Evolutionary conservation across 2,797 vertebrate species (phyloP), one percentile per base, ranked within the genome.

Genomic region (Tangara arthus): DNA sequence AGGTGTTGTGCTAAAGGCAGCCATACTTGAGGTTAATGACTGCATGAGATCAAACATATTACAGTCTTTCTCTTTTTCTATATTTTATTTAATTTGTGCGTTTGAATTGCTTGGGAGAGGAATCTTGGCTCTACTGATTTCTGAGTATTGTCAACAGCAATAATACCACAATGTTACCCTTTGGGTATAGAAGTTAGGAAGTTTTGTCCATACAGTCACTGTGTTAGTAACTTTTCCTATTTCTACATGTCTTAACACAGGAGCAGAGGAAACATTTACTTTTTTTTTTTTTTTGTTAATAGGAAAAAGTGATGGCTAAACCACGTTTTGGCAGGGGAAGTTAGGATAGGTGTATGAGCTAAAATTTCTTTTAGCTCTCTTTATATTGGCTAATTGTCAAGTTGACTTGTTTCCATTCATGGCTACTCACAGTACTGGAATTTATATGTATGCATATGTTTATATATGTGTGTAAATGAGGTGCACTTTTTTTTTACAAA

Each of bases 241-340:
- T 96, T 42, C 37, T 91, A 8, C 63, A 69, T 69, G 82, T 70
- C 27, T 96, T 88, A 83, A 91, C 65, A 70, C 32, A 91, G 79
- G 69, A 94, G 57, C 50, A 91, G 89, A 91, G 80, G 89, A 93
- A 94, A 89, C 66, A 89, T 94, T 94, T 95, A 15, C 78, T 66
- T 27, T 59, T 12, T 12, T 56, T 82, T 81, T 18, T 55, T 83
- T 79, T 69, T 50, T 81, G 28, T 52, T 30, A 90, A 20, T 86
- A 82, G 87, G 92, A 94, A 96, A 94, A 97, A 61, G 24, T 95
- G 87, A 96, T 96, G 91, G 56, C 52, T 93, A 91, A 95, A 94
- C 79, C 96, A 94, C 60, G 53, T 88, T 72, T 95, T 94, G 92
- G 87, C 87, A 86, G 32, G 26, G 34, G 26, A 83, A 85, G 18